Percentiles rank a stretch among this genome's conserved stretches.
Evolutionary conservation across 30 jellyfish, hydroid and myxozoan genomes (phyloP).

Genomic region (Nemopilema nomurai): DNA sequence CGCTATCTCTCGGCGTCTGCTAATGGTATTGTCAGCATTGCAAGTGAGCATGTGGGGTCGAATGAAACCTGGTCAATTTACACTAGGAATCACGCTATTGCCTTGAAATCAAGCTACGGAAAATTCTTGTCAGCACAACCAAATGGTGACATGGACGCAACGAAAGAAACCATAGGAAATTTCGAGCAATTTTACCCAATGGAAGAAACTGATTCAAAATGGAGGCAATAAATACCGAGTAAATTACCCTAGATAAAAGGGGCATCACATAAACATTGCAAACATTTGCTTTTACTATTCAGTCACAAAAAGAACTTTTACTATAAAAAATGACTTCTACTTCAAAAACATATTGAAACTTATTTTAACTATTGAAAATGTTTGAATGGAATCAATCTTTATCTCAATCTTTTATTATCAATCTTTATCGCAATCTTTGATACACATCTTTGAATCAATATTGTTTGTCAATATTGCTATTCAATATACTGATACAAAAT

Average conservation of each 20-base stretch:
- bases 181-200: constrained; percentile 44
- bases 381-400: too few species aligned
- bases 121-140: constrained; percentile 40
- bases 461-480: too few species aligned
- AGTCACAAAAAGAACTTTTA: background rate
- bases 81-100: constrained; percentile 43
- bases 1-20: constrained; percentile 27
- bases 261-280: background rate
- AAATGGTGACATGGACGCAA: constrained; percentile 40
- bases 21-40: constrained; percentile 29
- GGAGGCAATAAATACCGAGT: background rate
- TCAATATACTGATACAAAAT: too few species aligned
- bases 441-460: too few species aligned
- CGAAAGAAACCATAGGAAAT: constrained; percentile 8
- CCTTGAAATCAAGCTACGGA: constrained; percentile 52
- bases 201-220: constrained; percentile 24
- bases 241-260: background rate
- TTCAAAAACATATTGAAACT: too few species aligned
- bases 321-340: too few species aligned
- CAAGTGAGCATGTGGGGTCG: constrained; percentile 21
- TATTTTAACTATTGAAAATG: too few species aligned
- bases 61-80: constrained; percentile 45
- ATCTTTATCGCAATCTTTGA: too few species aligned
- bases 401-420: too few species aligned
- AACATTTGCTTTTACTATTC: background rate